Conservation (phyloP, 2,797 vertebrate species). For the Notolabrus celidotus region DNA sequence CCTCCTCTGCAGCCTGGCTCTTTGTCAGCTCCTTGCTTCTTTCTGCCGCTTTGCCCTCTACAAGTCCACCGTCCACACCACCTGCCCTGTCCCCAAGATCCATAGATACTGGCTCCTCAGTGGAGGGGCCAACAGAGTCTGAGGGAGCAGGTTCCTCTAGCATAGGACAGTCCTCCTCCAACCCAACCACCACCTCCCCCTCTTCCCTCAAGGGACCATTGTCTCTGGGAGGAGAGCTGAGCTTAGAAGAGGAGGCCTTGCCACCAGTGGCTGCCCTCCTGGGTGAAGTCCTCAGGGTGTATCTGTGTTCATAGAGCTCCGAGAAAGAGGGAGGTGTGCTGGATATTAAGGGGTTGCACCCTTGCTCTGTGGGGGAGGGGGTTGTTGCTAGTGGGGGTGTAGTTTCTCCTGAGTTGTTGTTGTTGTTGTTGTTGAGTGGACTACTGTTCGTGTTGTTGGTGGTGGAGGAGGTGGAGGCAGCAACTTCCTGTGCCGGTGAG, state of each 20-base stretch:
- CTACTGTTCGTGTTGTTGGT: conserved; percentile 66
- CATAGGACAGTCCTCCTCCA: conserved; percentile 77
- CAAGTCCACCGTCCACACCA: conserved; percentile 72
- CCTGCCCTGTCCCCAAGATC: conserved; percentile 79
- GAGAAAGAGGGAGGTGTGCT: conserved; percentile 87
- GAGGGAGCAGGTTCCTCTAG: conserved; percentile 63
- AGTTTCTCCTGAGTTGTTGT: conserved; percentile 90
- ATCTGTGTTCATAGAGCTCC: conserved; percentile 97
- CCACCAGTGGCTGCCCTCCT: conserved; percentile 87
- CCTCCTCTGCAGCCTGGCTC: conserved; percentile 66
- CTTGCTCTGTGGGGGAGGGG: conserved; percentile 76
- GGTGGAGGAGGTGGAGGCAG: conserved; percentile 52
- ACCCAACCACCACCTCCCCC: conserved; percentile 78
- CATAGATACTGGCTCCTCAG: conserved; percentile 68
- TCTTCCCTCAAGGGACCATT: conserved; percentile 90
- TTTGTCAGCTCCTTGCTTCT: conserved; percentile 89
- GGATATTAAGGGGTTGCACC: conserved; percentile 75
- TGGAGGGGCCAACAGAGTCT: conserved; percentile 55
- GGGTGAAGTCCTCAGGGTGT: conserved; percentile 96
- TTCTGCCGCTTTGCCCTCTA: conserved; percentile 77
- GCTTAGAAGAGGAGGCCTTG: conserved; percentile 90
- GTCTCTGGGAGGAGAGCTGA: conserved; percentile 90
- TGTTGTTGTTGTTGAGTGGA: conserved; percentile 78
- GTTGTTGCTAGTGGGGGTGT: conserved; percentile 77
- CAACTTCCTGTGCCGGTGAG: conserved; percentile 60